Percentiles rank a stretch among this genome's conserved stretches.
Evolutionary conservation across 1,140 invertebrate species (phyloP).

Genomic region (Drosophila burlai): DNA sequence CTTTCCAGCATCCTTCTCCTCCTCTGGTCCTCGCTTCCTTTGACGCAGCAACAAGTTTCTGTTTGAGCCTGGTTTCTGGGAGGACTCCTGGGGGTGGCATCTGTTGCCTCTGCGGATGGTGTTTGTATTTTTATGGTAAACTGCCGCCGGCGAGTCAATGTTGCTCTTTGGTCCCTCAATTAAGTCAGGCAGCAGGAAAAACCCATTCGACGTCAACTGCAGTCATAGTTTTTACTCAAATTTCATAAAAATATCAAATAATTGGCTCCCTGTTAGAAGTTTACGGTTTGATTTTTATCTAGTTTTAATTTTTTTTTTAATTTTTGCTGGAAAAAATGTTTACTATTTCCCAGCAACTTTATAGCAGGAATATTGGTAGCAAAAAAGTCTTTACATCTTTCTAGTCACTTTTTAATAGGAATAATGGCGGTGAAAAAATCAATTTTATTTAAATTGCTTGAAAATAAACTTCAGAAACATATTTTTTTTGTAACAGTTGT

Average conservation of each 20-base stretch:
- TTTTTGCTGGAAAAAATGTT: neutral
- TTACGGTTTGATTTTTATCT: neutral
- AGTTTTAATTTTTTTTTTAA: no score
- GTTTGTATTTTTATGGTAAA: slow-evolving; percentile 60
- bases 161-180: slow-evolving; percentile 39
- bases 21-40: slow-evolving; percentile 12
- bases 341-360: neutral
- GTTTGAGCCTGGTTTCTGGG: slow-evolving; percentile 10
- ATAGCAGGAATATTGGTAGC: neutral
- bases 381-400: neutral
- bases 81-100: slow-evolving; percentile 19
- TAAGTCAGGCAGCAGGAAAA: slow-evolving; percentile 23
- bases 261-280: neutral
- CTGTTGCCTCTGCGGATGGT: slow-evolving; percentile 30
- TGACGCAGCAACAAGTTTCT: slow-evolving; percentile 31
- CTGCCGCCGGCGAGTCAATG: slow-evolving; percentile 35
- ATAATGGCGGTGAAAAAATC: no score
- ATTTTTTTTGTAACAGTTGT: neutral
- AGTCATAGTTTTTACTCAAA: neutral
- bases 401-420: neutral
- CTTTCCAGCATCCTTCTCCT: neutral
- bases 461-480: neutral
- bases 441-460: neutral
- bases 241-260: neutral
- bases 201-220: slow-evolving; percentile 20